Evolutionary conservation across 23 tunicate genomes (phyloP).

Genomic region (Halocynthia roretzi): DNA sequence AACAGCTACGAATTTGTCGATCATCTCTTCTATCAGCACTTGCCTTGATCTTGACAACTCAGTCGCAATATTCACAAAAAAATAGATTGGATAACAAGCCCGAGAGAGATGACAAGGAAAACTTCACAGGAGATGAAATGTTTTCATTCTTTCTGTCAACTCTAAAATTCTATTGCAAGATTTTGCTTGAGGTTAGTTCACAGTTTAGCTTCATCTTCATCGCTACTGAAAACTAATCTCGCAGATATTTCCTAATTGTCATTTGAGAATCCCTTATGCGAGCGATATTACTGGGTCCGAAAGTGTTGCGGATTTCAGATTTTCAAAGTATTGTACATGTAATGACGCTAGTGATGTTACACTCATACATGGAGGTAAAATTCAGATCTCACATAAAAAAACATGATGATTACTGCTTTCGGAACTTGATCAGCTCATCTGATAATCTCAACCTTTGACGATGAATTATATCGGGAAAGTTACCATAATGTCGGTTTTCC

Average conservation of each 20-base stretch:
- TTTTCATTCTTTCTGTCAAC: neutral
- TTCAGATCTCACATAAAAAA: no score
- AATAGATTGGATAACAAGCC: neutral
- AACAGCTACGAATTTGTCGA: neutral
- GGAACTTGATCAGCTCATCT: no score
- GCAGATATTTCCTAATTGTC: neutral
- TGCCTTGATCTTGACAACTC: neutral
- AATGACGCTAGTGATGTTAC: no score
- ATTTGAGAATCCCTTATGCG: no score
- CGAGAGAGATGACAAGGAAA: neutral
- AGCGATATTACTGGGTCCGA: no score
- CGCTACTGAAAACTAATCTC: neutral
- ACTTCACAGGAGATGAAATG: slow-evolving; percentile 17
- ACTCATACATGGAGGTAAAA: no score
- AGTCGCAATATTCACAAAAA: neutral
- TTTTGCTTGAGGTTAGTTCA: slow-evolving; percentile 8
- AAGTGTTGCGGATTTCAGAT: no score
- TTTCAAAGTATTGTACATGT: no score
- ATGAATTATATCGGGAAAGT: no score
- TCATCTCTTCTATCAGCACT: slow-evolving; percentile 2
- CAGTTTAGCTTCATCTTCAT: neutral
- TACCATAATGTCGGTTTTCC: no score
- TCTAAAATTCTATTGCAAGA: slow-evolving; percentile 19
- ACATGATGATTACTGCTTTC: no score
- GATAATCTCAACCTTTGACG: no score